phyloP scores from a whole-genome alignment of 30 jellyfish, hydroid and myxozoan genomes.

The Hydractinia echinata region DNA sequence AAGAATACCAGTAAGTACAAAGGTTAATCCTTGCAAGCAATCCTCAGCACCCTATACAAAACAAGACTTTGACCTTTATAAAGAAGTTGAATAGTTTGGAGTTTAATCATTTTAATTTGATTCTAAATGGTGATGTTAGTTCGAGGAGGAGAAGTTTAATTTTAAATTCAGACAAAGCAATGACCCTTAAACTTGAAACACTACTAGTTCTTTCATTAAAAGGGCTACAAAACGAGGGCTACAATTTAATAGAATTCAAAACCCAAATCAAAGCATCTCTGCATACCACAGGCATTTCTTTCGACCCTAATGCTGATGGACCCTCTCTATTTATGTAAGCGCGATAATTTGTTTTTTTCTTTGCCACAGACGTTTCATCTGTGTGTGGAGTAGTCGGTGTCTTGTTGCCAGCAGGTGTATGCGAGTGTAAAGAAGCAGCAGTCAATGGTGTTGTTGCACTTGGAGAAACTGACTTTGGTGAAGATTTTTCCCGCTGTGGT shows the following conservation, averaged over 20 bases:
- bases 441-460: not conserved
- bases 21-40: constrained; percentile 85
- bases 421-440: not conserved
- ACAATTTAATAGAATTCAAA: constrained; percentile 1
- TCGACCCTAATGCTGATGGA: constrained; percentile 85
- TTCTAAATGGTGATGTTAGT: too few species aligned
- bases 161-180: too few species aligned
- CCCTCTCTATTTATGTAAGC: constrained; percentile 83
- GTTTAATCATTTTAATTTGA: too few species aligned
- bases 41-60: constrained; percentile 74
- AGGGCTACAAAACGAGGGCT: constrained; percentile 87
- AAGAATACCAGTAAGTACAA: constrained; percentile 90
- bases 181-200: too few species aligned
- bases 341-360: constrained; percentile 45
- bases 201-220: constrained; percentile 62
- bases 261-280: too few species aligned
- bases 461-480: not conserved
- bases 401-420: not conserved
- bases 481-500: not conserved
- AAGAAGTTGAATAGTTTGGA: not conserved
- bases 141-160: too few species aligned
- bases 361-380: constrained; percentile 34
- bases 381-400: not conserved
- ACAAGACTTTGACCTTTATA: not conserved
- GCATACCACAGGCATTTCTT: constrained; percentile 79